Conservation (phyloP, 2,888 invertebrate genomes). For the Brachyptera risi region DNA sequence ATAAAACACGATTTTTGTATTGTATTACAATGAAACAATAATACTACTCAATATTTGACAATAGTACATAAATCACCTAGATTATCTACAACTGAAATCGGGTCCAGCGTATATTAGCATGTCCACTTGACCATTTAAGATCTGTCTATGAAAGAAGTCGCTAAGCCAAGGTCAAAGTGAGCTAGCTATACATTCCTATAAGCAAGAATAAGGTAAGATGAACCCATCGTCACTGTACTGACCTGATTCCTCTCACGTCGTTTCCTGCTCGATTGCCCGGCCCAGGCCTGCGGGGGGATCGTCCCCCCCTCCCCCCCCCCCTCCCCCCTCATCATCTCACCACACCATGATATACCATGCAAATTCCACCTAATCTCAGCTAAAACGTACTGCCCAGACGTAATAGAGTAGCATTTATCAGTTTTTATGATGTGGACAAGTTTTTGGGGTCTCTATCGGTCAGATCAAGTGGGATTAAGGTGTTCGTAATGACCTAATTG, state of each 20-base stretch:
- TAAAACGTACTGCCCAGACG: background rate
- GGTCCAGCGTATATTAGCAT: background rate
- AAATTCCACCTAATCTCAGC: background rate
- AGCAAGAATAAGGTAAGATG: background rate
- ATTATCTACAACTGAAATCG: too few relatives aligned
- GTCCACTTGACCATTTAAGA: constrained; percentile 12
- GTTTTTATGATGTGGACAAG: constrained; percentile 6
- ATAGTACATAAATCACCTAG: too few relatives aligned
- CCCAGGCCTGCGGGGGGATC: background rate
- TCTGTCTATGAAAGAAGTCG: background rate
- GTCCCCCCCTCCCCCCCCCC: background rate
- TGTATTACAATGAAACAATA: too few relatives aligned
- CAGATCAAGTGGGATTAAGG: constrained; percentile 8
- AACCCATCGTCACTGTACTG: constrained; percentile 5
- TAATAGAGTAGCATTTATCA: background rate
- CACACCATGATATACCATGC: background rate
- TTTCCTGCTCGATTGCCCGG: constrained; percentile 12
- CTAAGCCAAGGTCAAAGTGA: constrained; percentile 8
- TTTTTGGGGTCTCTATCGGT: background rate
- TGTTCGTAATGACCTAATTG: constrained; percentile 8
- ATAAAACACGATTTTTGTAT: too few relatives aligned
- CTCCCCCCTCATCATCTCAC: background rate
- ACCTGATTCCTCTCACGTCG: constrained; percentile 10
- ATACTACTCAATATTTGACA: too few relatives aligned
- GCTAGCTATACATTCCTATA: constrained; percentile 3